Percentiles rank a stretch among this genome's conserved stretches.
phyloP scores from a whole-genome alignment of 30 jellyfish, hydroid and myxozoan genomes.

The Clytia hemisphaerica region DNA sequence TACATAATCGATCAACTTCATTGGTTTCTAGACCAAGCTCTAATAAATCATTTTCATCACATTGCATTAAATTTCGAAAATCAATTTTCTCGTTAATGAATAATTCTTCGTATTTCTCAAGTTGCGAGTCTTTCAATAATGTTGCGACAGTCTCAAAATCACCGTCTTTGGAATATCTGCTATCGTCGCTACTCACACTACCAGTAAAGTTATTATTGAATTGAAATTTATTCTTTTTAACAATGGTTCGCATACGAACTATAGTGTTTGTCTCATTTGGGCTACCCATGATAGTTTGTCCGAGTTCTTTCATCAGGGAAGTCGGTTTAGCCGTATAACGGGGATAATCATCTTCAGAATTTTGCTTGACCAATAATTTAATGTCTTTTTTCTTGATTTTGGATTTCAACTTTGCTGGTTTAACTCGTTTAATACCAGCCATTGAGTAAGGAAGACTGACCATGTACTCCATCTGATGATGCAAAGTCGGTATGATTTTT shows the following conservation, averaged over 20 bases:
- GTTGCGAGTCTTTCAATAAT: not conserved
- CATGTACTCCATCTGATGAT: not conserved
- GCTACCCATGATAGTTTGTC: not conserved
- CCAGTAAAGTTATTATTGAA: too few species aligned
- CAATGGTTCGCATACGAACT: not conserved
- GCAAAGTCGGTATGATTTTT: not conserved
- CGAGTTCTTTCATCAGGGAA: not conserved
- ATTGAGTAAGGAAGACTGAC: not conserved
- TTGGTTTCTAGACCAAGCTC: constrained; percentile 9
- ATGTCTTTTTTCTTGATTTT: constrained; percentile 3
- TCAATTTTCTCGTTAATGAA: constrained; percentile 3
- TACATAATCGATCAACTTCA: not conserved
- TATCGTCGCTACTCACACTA: too few species aligned
- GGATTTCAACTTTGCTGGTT: not conserved
- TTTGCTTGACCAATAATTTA: not conserved
- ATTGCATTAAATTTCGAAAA: not conserved
- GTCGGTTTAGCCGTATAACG: constrained; percentile 12
- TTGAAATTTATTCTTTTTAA: not conserved
- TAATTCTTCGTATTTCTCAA: not conserved
- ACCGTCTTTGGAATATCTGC: too few species aligned
- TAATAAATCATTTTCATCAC: constrained; percentile 10
- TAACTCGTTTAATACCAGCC: not conserved
- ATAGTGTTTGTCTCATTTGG: not conserved
- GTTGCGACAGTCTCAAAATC: too few species aligned
- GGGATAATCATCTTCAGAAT: not conserved